These are phyloP conservation scores for Scomber scombrus DNA, from an alignment of 2,113 vertebrate genomes.

Conservation along the genomic window DNA sequence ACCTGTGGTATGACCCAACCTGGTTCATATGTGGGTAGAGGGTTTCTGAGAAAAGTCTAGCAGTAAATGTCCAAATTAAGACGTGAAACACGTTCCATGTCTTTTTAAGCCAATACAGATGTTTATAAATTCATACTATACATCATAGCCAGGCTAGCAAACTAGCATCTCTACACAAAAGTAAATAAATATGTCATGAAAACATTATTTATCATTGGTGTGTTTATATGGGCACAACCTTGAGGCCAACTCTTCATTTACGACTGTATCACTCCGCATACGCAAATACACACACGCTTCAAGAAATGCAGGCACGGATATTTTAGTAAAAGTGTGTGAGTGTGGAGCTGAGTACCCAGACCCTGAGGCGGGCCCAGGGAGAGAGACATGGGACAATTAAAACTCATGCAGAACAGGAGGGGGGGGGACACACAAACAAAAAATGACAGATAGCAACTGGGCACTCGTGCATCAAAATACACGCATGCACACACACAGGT, in stretches of 20 bases:
- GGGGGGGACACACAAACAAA: background rate
- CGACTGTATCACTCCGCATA: background rate
- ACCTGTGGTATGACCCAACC: background rate
- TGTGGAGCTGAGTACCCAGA: conserved; percentile 26
- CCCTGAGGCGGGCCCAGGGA: conserved; percentile 54
- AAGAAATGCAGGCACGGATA: conserved; percentile 15
- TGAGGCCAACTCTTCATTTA: background rate
- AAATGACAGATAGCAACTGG: conserved; percentile 38
- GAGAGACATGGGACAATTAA: conserved; percentile 66
- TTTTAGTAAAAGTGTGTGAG: conserved; percentile 30
- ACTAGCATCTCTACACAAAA: background rate
- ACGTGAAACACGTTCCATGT: too few relatives aligned
- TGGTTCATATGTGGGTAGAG: background rate
- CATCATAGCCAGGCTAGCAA: background rate
- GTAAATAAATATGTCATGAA: background rate
- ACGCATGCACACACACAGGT: conserved; percentile 30
- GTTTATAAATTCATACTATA: background rate
- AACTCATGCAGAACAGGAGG: conserved; percentile 55
- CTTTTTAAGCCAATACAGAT: too few relatives aligned
- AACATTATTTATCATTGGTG: background rate
- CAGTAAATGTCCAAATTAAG: background rate
- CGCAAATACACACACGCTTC: conserved; percentile 29
- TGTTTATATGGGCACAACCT: background rate
- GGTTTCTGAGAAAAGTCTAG: conserved; percentile 8
- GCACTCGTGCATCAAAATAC: conserved; percentile 47